A percentile compares a stretch with the other conserved stretches of the same genome.
Conservation (phyloP, 1,140 invertebrate species). For the Trachymyrmex septentrionalis region DNA sequence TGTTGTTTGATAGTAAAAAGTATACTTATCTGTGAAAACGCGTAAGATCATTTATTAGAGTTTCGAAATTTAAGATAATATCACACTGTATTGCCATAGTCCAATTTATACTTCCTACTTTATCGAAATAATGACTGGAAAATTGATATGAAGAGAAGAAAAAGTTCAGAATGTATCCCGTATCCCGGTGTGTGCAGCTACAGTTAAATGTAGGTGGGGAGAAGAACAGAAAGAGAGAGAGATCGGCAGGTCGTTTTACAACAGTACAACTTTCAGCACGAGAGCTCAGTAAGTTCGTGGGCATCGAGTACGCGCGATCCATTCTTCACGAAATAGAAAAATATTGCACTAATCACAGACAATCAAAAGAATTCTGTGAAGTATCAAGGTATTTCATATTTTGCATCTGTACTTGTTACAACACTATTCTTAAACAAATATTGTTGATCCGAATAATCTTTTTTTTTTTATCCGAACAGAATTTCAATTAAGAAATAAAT, state of each 20-base stretch:
- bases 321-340: not conserved
- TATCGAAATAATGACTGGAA: not conserved
- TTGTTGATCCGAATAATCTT: not conserved
- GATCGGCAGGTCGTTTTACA: slow-evolving; percentile 74
- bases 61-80: not conserved
- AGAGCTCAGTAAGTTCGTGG: slow-evolving; percentile 78
- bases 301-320: slow-evolving; percentile 39
- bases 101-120: not conserved
- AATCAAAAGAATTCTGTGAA: not conserved
- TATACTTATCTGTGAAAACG: not conserved
- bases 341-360: not conserved
- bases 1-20: not conserved
- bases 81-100: not conserved
- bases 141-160: slow-evolving; percentile 8
- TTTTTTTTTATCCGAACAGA: not conserved
- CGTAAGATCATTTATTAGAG: not conserved
- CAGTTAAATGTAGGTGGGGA: slow-evolving; percentile 33
- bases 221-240: slow-evolving; percentile 59
- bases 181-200: not conserved
- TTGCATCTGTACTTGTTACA: not conserved
- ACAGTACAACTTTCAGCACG: slow-evolving; percentile 71
- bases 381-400: slow-evolving; percentile 35
- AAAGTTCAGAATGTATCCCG: not conserved
- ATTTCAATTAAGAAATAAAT: not conserved
- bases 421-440: not conserved